Evolutionary conservation across 2,113 vertebrate genomes (phyloP), one percentile per base, ranked within the genome.

Genomic region (Lipophrys pholis): DNA sequence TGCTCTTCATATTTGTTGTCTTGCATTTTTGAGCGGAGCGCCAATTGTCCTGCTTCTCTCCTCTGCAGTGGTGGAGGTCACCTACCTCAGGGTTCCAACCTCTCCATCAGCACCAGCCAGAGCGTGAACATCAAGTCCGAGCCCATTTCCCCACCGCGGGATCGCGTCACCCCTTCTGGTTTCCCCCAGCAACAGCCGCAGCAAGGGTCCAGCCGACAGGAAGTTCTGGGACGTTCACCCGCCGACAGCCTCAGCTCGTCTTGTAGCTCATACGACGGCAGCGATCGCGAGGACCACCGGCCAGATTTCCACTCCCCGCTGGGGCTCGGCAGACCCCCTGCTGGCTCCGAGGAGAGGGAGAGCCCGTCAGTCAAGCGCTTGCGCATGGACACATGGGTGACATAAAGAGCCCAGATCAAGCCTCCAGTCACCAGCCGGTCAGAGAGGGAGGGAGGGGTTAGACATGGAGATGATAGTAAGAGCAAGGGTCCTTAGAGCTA

Each of bases 361-460:
- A 97, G 96, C 77, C 97, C 98, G 0, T 96, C 97, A 0, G 96
- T 98, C 84, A 99, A 99, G 90, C 97, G 98, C 11, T 95, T 99
- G 97, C 93, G 98, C 88, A 97, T 99, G 96, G 97, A 99, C 88
- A 92, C 97, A 0, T 99, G 98, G 98, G 98, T 99, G 92, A 99
- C 98, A 95, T 99, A 98, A 94, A 87, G 82, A 39, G 50, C 60
- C 73, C 66, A 0, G 43, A 9, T 75, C 39, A 39, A 39, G 57
- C 73, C 86, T 85, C 86, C 88, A 79, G 88, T 85, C 90, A 87
- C 83, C 86, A 88, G 85, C 87, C 74, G 60, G 80, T 75, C 68
- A 73, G 80, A 73, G 80, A 81, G 67, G 81, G 69, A 38, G 67
- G 77, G 79, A 83, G 80, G 65, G 84, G 78, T 89, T 77, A 78